These are phyloP conservation scores for Scaptodrosophila lebanonensis DNA, from an alignment of 1,140 invertebrate species.

Conservation along the genomic window DNA sequence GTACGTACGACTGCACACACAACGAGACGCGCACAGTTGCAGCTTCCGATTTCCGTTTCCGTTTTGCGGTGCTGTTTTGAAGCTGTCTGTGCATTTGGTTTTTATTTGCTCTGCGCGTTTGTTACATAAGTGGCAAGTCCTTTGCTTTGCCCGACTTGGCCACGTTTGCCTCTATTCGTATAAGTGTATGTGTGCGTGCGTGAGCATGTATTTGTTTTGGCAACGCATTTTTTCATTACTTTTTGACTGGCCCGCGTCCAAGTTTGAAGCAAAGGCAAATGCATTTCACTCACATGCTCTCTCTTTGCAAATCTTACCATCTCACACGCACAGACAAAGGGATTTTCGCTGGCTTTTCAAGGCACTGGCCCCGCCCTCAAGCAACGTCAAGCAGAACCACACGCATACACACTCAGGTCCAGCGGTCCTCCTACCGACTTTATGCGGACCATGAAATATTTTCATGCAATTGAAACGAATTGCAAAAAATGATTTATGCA, in stretches of 20 bases:
- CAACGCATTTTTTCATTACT: conserved; percentile 74
- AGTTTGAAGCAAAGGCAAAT: conserved; percentile 51
- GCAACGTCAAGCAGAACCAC: conserved; percentile 23
- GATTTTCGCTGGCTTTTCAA: too few relatives aligned
- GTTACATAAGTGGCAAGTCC: conserved; percentile 67
- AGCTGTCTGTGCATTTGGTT: conserved; percentile 54
- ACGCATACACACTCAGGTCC: conserved; percentile 10
- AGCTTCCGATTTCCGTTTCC: conserved; percentile 73
- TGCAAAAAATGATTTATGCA: conserved; percentile 39
- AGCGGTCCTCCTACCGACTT: neutral
- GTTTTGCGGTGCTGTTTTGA: conserved; percentile 66
- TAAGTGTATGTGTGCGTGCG: neutral
- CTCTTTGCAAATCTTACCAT: too few relatives aligned
- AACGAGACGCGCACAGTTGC: conserved; percentile 60
- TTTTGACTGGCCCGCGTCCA: conserved; percentile 59
- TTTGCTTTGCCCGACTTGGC: conserved; percentile 56
- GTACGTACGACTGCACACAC: conserved; percentile 30
- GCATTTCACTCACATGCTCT: too few relatives aligned
- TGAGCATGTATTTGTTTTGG: conserved; percentile 53
- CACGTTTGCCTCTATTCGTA: conserved; percentile 22
- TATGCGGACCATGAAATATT: conserved; percentile 53
- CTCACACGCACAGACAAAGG: too few relatives aligned
- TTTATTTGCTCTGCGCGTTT: conserved; percentile 58
- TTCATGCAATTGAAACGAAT: conserved; percentile 51
- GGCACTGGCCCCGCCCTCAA: conserved; percentile 51